phyloP scores from a whole-genome alignment of 2,888 invertebrate species.

The Leptopilina drosophilae region DNA sequence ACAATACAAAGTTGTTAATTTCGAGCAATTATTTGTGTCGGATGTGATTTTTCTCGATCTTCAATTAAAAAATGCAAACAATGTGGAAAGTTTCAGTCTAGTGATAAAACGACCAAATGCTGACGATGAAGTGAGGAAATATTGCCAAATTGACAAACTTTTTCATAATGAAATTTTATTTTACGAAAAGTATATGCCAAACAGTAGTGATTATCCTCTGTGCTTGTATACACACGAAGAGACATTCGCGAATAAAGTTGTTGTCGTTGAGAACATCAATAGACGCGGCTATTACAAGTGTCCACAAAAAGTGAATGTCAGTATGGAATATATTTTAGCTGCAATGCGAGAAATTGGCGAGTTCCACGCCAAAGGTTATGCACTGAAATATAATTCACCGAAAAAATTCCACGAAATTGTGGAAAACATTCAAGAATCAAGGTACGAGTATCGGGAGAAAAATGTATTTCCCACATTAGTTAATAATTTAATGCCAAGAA shows the following conservation, averaged over 20 bases:
- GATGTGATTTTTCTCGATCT: constrained; percentile 49
- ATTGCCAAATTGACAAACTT: neutral
- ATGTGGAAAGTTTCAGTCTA: constrained; percentile 20
- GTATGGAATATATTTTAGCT: constrained; percentile 62
- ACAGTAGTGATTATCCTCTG: constrained; percentile 43
- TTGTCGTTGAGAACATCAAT: constrained; percentile 65
- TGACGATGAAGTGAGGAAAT: neutral
- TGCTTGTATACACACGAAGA: constrained; percentile 54
- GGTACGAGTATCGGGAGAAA: constrained; percentile 46
- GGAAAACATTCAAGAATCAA: constrained; percentile 51
- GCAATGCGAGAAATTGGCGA: constrained; percentile 62
- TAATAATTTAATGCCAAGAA: constrained; percentile 42
- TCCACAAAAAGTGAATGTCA: constrained; percentile 51
- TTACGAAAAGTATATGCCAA: constrained; percentile 59
- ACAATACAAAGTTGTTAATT: constrained; percentile 39
- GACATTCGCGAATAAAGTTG: constrained; percentile 47
- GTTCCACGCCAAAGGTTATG: constrained; percentile 68
- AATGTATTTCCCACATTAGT: neutral
- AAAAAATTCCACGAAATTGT: constrained; percentile 61
- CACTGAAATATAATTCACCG: constrained; percentile 59
- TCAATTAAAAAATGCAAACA: constrained; percentile 39
- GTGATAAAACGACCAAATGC: constrained; percentile 47
- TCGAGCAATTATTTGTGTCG: constrained; percentile 47
- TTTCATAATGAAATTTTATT: constrained; percentile 72
- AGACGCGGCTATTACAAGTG: constrained; percentile 57